Percentiles rank a stretch among this genome's conserved stretches.
Conservation (phyloP, 2,113 vertebrate genomes). For the Indicator indicator region DNA sequence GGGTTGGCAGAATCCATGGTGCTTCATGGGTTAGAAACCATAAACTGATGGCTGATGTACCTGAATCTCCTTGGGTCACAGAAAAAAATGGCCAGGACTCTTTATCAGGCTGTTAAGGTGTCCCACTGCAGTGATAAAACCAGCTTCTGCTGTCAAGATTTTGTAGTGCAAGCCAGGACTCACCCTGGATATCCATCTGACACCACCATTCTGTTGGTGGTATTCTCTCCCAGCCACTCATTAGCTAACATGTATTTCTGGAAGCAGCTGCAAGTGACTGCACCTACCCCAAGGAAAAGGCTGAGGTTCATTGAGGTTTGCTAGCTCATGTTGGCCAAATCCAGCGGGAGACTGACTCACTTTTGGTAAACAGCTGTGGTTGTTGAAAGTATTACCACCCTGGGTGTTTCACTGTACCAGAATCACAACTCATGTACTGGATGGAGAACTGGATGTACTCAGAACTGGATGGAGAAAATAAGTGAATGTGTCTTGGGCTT, state of each 20-base stretch:
- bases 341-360: not conserved
- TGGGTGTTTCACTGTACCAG: not conserved
- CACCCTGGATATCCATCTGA: not conserved
- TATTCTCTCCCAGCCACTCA: not conserved
- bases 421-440: not conserved
- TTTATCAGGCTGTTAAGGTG: not conserved
- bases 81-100: not conserved
- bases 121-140: not conserved
- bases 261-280: not conserved
- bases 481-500: not conserved
- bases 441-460: not conserved
- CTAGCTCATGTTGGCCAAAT: not conserved
- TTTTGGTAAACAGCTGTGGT: conserved; percentile 22
- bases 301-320: conserved; percentile 20
- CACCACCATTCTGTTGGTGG: not conserved
- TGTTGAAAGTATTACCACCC: conserved; percentile 6
- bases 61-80: not conserved
- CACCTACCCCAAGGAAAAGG: not conserved
- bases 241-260: not conserved
- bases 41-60: not conserved
- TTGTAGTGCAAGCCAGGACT: not conserved
- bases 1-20: not conserved
- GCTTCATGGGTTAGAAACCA: not conserved
- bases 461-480: not conserved
- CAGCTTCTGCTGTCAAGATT: not conserved